Base-by-base conservation (phyloP, 2,797 vertebrate genomes). In the Ambastaia sidthimunki region DNA sequence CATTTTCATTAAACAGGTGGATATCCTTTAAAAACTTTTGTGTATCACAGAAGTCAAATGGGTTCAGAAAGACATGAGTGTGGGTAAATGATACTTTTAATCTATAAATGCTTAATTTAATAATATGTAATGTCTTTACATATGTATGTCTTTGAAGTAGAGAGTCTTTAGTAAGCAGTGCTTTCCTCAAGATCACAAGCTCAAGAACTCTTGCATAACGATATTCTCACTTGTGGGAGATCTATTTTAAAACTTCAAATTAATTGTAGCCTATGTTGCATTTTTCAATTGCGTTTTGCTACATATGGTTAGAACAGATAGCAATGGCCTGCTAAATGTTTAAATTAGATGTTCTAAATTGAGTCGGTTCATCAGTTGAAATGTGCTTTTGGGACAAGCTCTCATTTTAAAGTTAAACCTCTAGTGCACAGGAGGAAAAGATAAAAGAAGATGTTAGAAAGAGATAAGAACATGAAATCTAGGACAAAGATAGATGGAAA, bases 401-500 rank as follows among this genome's bases (percentile, higher is more conserved):
- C 34, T 80, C 37, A 21, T 73, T 80, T 71, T 63, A 68, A 59
- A 76, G 65, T 55, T 63, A 74, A 65, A 67, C 52, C 59, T 70
- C 28, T 25, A 48, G 57, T 62, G 44, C 37, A 65, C n/a, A n/a
- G 13, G 28, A 9, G 37, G 41, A 31, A 60, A 52, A 78, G n/a
- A 75, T 28, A 69, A 75, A 70, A 68, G 5, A 47, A 31, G 19
- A 65, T 23, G 44, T 9, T 25, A 41, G 23, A 74, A 50, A 75
- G 31, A 72, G 19, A 68, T 41, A 34, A 23, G 47, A 81, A 68
- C 21, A 37, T 73, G 25, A 50, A 74, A 44, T 68, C 68, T 59
- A 78, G 55, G 37, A 34, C 1, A 9, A 63, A 48, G 28, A 62
- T 1, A 65, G 6, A 12, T 65, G 4, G 16, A 31, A 70, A 76